Conservation (phyloP, 1,140 invertebrate genomes). For the Elysia chlorotica region DNA sequence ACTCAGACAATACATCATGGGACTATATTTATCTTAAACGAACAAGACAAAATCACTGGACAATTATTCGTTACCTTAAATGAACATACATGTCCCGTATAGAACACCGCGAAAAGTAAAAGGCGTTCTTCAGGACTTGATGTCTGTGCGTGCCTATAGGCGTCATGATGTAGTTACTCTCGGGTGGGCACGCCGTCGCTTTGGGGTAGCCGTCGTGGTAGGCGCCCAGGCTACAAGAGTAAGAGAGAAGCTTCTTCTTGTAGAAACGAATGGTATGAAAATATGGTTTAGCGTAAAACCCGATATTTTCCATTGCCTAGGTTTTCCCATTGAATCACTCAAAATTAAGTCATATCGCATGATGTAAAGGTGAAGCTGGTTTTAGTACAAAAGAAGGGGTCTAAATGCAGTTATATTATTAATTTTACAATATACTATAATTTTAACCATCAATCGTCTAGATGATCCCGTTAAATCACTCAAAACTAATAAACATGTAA, state of each 20-base stretch:
- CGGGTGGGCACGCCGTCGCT: conserved; percentile 23
- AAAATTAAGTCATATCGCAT: not conserved
- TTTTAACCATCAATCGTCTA: no score
- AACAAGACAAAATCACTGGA: no score
- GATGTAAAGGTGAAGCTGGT: not conserved
- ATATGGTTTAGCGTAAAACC: not conserved
- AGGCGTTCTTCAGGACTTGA: conserved; percentile 30
- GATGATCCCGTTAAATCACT: no score
- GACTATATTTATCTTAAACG: no score
- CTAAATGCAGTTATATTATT: no score
- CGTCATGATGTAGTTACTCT: conserved; percentile 41
- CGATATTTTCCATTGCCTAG: not conserved
- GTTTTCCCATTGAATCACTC: not conserved
- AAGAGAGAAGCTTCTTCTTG: not conserved
- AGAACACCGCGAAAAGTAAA: conserved; percentile 40
- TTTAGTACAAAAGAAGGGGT: no score
- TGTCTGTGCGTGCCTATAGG: conserved; percentile 27
- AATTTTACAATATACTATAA: no score
- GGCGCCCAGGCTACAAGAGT: conserved; percentile 37
- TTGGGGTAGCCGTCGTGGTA: conserved; percentile 35
- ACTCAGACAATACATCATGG: no score
- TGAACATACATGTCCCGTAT: conserved; percentile 31
- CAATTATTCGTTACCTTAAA: no score
- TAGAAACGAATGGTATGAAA: no score
- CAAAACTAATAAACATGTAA: no score